A percentile compares a stretch with the other conserved stretches of the same genome.
Conservation (phyloP, 1,140 invertebrate genomes). For the Neelides sp. region DNA sequence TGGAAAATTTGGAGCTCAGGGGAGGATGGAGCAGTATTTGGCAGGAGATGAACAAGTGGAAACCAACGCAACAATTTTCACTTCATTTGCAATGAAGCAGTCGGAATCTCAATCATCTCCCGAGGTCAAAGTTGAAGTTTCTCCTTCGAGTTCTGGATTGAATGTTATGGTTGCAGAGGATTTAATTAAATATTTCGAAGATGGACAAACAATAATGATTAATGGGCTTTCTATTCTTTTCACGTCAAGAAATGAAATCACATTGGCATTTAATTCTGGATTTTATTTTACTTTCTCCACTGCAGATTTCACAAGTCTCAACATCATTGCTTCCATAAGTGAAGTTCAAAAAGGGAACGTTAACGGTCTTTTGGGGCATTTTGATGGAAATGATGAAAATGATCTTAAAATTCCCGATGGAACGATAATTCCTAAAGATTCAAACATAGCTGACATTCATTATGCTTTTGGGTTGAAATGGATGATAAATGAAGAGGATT, state of each 20-base stretch:
- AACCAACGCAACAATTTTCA: slow-evolving; percentile 5
- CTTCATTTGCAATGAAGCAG: not conserved
- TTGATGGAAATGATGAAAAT: slow-evolving; percentile 3
- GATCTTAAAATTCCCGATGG: not conserved
- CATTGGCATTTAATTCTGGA: not conserved
- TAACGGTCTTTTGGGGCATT: slow-evolving; percentile 4
- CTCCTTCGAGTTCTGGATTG: not conserved
- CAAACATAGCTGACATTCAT: not conserved
- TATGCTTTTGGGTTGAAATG: not conserved
- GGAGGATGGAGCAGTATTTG: slow-evolving; percentile 10
- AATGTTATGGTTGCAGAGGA: not conserved
- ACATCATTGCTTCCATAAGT: not conserved
- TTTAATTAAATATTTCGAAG: not conserved
- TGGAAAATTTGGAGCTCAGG: slow-evolving; percentile 1
- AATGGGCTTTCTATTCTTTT: not conserved
- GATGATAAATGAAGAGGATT: not conserved
- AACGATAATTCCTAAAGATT: not conserved
- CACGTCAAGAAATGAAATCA: not conserved
- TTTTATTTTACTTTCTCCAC: slow-evolving; percentile 5
- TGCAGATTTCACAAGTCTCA: not conserved
- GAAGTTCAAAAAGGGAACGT: not conserved
- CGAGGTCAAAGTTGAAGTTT: slow-evolving; percentile 4
- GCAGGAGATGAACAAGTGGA: not conserved
- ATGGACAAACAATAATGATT: not conserved
- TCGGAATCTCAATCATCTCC: not conserved